These are phyloP conservation scores for Zophobas atratus DNA, from an alignment of 1,140 invertebrate genomes.

Conservation along the genomic window DNA sequence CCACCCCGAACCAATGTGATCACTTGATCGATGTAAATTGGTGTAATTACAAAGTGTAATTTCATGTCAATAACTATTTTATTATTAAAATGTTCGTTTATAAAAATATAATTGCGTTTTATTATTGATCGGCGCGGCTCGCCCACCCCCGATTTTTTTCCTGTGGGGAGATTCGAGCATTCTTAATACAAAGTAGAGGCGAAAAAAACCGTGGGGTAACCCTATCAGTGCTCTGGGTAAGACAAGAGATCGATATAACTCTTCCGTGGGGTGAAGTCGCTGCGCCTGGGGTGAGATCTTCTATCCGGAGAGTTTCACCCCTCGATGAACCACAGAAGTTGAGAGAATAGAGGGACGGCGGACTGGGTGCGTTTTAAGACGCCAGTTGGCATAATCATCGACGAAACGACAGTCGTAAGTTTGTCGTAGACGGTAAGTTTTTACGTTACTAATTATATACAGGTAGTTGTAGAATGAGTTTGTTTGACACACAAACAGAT, in stretches of 20 bases:
- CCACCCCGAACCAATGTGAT: conserved; percentile 58
- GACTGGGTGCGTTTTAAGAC: neutral
- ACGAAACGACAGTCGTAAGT: too few species aligned
- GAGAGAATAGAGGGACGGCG: conserved; percentile 6
- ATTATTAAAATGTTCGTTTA: conserved; percentile 67
- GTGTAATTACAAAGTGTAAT: conserved; percentile 62
- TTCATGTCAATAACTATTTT: conserved; percentile 67
- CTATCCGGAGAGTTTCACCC: conserved; percentile 53
- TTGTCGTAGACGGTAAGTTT: too few species aligned
- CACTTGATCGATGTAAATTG: conserved; percentile 61
- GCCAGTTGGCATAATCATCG: too few species aligned
- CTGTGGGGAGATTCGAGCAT: conserved; percentile 43
- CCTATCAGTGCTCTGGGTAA: conserved; percentile 66
- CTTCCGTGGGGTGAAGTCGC: conserved; percentile 67
- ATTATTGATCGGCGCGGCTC: conserved; percentile 39
- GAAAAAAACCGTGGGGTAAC: conserved; percentile 65
- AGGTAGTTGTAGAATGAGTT: too few species aligned
- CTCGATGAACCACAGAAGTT: conserved; percentile 13
- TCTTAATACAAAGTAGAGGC: conserved; percentile 51
- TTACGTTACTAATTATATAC: too few species aligned
- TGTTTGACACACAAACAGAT: too few species aligned
- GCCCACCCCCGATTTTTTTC: conserved; percentile 29
- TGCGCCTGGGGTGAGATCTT: conserved; percentile 62
- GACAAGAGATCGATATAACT: conserved; percentile 69
- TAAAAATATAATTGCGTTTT: conserved; percentile 57